phyloP scores from a whole-genome alignment of 64 coral and sea anemone genomes.

The Exaiptasia diaphana region DNA sequence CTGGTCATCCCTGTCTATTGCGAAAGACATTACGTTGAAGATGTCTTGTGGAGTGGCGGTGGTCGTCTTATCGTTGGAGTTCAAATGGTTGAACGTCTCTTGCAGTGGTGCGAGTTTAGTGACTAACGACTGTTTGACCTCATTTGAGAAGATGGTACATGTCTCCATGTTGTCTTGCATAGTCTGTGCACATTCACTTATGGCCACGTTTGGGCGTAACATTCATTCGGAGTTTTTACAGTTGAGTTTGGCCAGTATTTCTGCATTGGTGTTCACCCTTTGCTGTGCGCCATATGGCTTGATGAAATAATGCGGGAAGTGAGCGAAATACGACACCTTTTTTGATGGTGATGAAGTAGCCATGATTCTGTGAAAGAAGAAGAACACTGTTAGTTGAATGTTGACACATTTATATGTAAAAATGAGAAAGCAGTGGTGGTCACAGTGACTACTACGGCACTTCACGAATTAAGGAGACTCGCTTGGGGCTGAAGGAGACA shows the following conservation, averaged over 20 bases:
- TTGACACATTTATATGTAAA: too few relatives aligned
- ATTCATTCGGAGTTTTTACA: not conserved
- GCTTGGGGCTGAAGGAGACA: too few relatives aligned
- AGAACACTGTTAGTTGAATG: too few relatives aligned
- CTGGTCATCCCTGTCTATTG: not conserved
- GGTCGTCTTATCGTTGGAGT: not conserved
- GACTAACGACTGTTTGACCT: not conserved
- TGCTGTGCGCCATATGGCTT: not conserved
- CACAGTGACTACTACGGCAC: too few relatives aligned
- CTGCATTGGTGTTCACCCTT: not conserved
- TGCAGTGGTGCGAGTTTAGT: not conserved
- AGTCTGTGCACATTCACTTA: not conserved
- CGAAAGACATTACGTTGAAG: not conserved
- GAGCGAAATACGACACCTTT: too few relatives aligned
- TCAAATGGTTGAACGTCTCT: not conserved
- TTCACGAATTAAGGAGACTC: too few relatives aligned
- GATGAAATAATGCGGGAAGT: too few relatives aligned
- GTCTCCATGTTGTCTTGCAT: not conserved
- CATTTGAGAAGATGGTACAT: not conserved
- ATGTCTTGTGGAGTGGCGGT: not conserved
- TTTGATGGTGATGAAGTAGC: too few relatives aligned
- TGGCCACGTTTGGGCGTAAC: not conserved
- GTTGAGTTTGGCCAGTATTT: not conserved
- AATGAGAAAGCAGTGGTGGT: too few relatives aligned
- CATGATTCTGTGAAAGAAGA: too few relatives aligned